Base-by-base conservation (phyloP, 2,113 vertebrate species). In the Oryzias woworae region DNA sequence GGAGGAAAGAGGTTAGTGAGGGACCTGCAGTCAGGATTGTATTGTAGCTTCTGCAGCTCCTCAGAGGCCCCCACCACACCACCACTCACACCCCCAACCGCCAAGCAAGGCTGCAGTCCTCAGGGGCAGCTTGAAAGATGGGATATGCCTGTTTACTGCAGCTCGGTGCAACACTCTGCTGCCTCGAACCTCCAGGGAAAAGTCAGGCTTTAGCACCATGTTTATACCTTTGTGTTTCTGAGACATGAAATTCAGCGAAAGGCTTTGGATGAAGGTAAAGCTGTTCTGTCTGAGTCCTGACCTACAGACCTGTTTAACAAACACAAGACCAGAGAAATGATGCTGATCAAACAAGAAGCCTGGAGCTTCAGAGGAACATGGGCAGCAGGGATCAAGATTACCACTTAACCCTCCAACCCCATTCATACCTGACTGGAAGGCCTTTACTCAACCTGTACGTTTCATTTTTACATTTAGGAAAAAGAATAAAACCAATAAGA, bases 41-140 rank as follows among this genome's bases (percentile, higher is more conserved):
- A 69, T 62, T 67, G 64, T 63, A 52, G 74, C 71, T 82, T 61
- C 53, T 23, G 49, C 53, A 50, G 47, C 47, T 73, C 62, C 56
- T 65, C 57, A 47, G 55, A 61, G 63, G 43, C 49, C 44, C 45
- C 45, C 61, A 54, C 47, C 51, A 43, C 46, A 58, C 41, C 56
- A 53, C 53, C 62, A 50, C 68, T 71, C 48, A 62, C 36, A 12
- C 36, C 36, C 8, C 36, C 36, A 36, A 13, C 36, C 8, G 36
- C 36, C 36, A 36, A 67, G 61, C 65, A 65, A 70, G 76, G 46
- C 55, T 53, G 23, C 46, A 15, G 44, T 71, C 74, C 72, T 54
- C 4, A 53, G 78, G 84, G 66, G 36, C 55, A 12, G 46, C 60
- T 53, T 64, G 74, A 62, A 77, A 63, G 64, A 66, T 71, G 58